phyloP scores from a whole-genome alignment of 1,140 invertebrate genomes.

The Diachasma alloeum region DNA sequence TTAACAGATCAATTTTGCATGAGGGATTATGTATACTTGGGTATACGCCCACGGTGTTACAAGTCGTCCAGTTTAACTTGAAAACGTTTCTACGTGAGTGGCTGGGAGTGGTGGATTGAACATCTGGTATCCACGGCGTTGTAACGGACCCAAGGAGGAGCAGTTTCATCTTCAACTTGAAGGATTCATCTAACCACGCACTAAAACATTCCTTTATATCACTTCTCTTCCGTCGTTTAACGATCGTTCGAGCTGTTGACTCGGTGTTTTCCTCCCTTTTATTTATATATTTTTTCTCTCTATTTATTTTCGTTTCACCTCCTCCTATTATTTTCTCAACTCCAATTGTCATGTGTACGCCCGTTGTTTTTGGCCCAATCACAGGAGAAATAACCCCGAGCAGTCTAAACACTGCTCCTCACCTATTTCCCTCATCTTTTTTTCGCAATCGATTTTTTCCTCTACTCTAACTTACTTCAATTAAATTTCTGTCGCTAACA shows the following conservation, averaged over 20 bases:
- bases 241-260: conserved; percentile 2
- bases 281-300: neutral
- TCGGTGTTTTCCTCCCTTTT: neutral
- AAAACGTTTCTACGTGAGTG: neutral
- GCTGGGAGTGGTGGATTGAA: neutral
- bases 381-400: neutral
- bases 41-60: neutral
- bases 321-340: neutral
- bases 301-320: neutral
- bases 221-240: neutral
- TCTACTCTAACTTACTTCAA: neutral
- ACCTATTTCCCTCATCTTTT: neutral
- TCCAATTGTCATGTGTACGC: neutral
- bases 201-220: conserved; percentile 3
- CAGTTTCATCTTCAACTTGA: conserved; percentile 15
- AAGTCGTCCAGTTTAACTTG: neutral
- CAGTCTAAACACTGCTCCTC: neutral
- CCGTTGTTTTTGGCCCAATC: neutral
- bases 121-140: conserved; percentile 4
- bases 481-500: conserved; percentile 5
- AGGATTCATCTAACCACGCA: conserved; percentile 10
- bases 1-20: neutral
- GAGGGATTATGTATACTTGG: neutral
- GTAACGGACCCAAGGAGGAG: neutral
- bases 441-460: neutral